Conservation (phyloP, 2,888 invertebrate genomes). For the Diaperis boleti region DNA sequence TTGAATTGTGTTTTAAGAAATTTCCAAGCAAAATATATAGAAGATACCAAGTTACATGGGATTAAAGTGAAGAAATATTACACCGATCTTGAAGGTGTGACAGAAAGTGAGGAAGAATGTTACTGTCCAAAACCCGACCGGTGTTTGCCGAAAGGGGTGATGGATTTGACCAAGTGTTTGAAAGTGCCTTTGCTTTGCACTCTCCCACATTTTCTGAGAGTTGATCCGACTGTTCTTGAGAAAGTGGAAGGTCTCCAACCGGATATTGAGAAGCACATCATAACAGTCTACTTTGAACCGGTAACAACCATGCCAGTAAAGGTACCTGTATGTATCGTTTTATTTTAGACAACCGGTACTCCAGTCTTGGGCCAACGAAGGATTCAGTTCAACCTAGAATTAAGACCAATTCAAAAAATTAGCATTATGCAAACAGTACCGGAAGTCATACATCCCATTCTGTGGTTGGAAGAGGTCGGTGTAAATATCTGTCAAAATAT, state of each 20-base stretch:
- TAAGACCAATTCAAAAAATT: conserved; percentile 72
- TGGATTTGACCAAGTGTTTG: conserved; percentile 76
- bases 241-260: conserved; percentile 76
- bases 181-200: conserved; percentile 81
- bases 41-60: conserved; percentile 72
- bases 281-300: conserved; percentile 83
- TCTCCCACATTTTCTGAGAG: conserved; percentile 81
- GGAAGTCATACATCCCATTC: conserved; percentile 72
- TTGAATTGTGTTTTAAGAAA: no score
- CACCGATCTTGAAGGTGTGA: conserved; percentile 78
- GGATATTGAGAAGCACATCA: conserved; percentile 76
- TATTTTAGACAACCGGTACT: conserved; percentile 20
- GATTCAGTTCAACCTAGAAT: conserved; percentile 75
- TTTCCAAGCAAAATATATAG: conserved; percentile 72
- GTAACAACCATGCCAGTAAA: conserved; percentile 67
- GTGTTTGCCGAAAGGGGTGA: conserved; percentile 79
- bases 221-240: conserved; percentile 66
- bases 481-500: conserved; percentile 10
- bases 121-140: conserved; percentile 70
- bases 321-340: neutral
- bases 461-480: conserved; percentile 72
- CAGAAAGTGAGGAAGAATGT: conserved; percentile 68
- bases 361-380: conserved; percentile 76
- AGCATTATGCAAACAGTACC: conserved; percentile 73
- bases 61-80: conserved; percentile 77